Evolutionary conservation across 2,113 vertebrate genomes (phyloP), one percentile per base, ranked within the genome.

Genomic region (Rhagologus leucostigma): DNA sequence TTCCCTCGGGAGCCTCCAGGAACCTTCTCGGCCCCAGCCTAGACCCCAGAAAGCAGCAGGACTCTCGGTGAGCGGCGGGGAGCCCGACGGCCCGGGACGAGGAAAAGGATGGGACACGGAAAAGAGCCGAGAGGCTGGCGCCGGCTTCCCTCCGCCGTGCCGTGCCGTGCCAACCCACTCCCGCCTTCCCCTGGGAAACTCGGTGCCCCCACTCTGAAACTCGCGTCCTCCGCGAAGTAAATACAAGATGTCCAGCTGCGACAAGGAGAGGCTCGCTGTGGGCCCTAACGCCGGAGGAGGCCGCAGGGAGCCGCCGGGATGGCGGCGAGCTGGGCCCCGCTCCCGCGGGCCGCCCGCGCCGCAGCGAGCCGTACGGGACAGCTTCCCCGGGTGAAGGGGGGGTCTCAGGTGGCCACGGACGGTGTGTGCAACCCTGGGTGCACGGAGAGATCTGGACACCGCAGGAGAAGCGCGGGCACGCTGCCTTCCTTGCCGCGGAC

Each of bases 1-100:
- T 95, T 18, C 39, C 92, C 35, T 92, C 94, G 26, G 84, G 65
- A 56, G 50, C 87, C 65, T 50, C 98, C 44, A 87, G 98, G 71
- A 94, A 98, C 56, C 86, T 96, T 18, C 92, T 98, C 16, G 37
- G 96, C 52, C 90, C 97, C 13, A 96, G 97, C n/a, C 97, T 98
- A 13, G 56, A 89, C 16, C 57, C 98, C 29, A 68, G 90, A 63
- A 75, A 91, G 62, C 97, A 96, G 15, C 97, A 96, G 59, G 98
- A 98, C 39, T 78, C 96, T 21, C 97, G 97, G 67, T 98, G 98
- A 98, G 79, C 42, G 8, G 6, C 15, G 13, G 73, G 35, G 13
- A 59, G 29, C 24, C 81, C 33, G 84, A 29, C 18, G 17, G 26
- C 70, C 55, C 35, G n/a, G 84, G 24, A 67, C 42, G 30, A 69